A percentile compares a stretch with the other conserved stretches of the same genome.
phyloP scores from a whole-genome alignment of 2,113 vertebrate species.

The Anthoscopus minutus region DNA sequence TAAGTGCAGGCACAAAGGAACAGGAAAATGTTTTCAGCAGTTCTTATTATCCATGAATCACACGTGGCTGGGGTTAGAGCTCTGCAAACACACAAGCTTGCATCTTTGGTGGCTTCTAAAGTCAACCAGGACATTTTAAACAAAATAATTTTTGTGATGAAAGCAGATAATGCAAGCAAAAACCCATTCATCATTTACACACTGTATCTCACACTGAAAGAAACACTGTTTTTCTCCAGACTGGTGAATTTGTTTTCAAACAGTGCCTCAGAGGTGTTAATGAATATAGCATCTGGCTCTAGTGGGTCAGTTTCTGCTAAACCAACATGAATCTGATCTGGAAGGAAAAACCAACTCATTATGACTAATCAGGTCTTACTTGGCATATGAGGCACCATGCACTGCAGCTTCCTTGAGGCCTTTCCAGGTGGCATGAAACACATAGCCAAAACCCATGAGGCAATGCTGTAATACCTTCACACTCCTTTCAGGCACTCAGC shows the following conservation, averaged over 20 bases:
- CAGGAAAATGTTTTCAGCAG: neutral
- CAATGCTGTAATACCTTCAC: neutral
- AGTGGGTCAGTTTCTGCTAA: neutral
- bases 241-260: neutral
- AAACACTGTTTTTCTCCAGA: neutral
- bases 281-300: neutral
- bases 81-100: neutral
- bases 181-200: neutral
- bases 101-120: neutral
- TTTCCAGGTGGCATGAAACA: neutral
- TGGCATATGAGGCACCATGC: rapidly evolving
- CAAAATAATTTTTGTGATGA: neutral
- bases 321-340: neutral
- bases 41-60: neutral
- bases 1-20: neutral
- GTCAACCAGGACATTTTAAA: neutral
- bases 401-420: neutral
- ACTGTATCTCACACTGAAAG: neutral
- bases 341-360: neutral
- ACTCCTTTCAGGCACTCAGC: neutral
- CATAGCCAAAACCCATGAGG: neutral
- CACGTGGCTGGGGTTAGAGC: neutral
- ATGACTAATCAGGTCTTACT: neutral
- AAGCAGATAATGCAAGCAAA: neutral
- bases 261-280: neutral